Base-by-base conservation (phyloP, 2,113 vertebrate species). In the Anthoscopus minutus region DNA sequence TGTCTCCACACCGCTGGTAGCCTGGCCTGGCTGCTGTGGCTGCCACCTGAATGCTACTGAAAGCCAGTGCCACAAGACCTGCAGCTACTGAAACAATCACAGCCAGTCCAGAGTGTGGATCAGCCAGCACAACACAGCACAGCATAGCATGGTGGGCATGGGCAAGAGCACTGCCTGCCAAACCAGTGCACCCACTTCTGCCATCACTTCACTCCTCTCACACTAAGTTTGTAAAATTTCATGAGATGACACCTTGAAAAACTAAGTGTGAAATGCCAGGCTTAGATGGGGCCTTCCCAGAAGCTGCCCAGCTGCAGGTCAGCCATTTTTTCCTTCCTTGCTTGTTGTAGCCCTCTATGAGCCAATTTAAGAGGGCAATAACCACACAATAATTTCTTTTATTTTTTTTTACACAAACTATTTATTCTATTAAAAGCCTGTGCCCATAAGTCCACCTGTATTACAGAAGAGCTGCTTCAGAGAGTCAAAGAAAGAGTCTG, bases 261-360 rank as follows among this genome's bases (percentile, higher is more conserved):
- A 57, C 64, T 53, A 56, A 73, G 60, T 56, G 64, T 86, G 64
- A 71, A 93, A 88, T 3, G 0, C n/a, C 1, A 2, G 66, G 65
- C 31, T 88, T 78, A 50, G 38, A 88, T 3, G 0, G 44, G 88
- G 45, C 37, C 56, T 47, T 92, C 65, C 61, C 71, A 88, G 74
- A 87, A 91, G 60, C 51, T 77, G 79, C 67, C 44, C 93, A 92
- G 81, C 85, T 88, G 87, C 74, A 58, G 58, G 84, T 94, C 24
- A 1, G 74, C 74, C 86, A 35, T 80, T 70, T 58, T 67, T 66
- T 86, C 76, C 74, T 94, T 62, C 56, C 79, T 73, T 0, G 0
- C 13, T 74, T 51, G 8, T 20, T 81, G 47, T 60, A 90, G 72
- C 15, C 64, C 40, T 86, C 92, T 64, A 53, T 11, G 37, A 94